Percentiles rank a stretch among this genome's conserved stretches.
Conservation (phyloP, 2,888 invertebrate genomes). For the Nomada fucata region DNA sequence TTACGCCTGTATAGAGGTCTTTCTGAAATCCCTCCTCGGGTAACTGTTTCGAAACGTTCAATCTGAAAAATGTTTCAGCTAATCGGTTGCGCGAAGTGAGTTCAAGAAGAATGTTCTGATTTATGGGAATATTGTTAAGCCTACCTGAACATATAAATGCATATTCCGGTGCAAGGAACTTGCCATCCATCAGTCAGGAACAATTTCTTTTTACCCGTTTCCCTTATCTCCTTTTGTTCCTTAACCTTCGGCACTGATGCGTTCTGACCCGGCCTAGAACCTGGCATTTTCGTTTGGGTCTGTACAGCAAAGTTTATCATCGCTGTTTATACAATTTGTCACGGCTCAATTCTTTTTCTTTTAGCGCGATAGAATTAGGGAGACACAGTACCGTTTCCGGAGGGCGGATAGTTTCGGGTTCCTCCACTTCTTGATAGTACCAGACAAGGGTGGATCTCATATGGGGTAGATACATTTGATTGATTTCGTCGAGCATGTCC, state of each 20-base stretch:
- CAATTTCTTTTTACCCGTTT: slow-evolving; percentile 89
- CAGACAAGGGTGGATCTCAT: slow-evolving; percentile 94
- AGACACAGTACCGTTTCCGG: slow-evolving; percentile 79
- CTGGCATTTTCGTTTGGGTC: slow-evolving; percentile 72
- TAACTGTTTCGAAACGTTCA: slow-evolving; percentile 92
- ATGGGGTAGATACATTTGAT: slow-evolving; percentile 93
- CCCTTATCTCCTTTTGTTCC: slow-evolving; percentile 82
- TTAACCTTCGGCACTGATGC: slow-evolving; percentile 80
- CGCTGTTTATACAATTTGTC: too few relatives aligned
- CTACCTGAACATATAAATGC: slow-evolving; percentile 92
- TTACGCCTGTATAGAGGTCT: slow-evolving; percentile 91
- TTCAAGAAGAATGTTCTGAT: not conserved
- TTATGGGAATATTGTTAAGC: not conserved
- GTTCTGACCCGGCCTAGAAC: slow-evolving; percentile 72
- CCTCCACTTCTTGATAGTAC: slow-evolving; percentile 95
- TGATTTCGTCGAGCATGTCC: slow-evolving; percentile 95
- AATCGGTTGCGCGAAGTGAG: too few relatives aligned
- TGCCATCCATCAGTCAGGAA: slow-evolving; percentile 95
- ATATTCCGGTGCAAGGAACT: slow-evolving; percentile 91
- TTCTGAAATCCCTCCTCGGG: slow-evolving; percentile 97
- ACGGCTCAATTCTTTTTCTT: too few relatives aligned
- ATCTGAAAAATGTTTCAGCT: slow-evolving; percentile 76
- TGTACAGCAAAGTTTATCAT: slow-evolving; percentile 25
- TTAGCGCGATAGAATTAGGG: not conserved
- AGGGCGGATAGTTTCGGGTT: slow-evolving; percentile 85